phyloP scores from a whole-genome alignment of 2,113 vertebrate genomes.

The Chaetura pelagica region DNA sequence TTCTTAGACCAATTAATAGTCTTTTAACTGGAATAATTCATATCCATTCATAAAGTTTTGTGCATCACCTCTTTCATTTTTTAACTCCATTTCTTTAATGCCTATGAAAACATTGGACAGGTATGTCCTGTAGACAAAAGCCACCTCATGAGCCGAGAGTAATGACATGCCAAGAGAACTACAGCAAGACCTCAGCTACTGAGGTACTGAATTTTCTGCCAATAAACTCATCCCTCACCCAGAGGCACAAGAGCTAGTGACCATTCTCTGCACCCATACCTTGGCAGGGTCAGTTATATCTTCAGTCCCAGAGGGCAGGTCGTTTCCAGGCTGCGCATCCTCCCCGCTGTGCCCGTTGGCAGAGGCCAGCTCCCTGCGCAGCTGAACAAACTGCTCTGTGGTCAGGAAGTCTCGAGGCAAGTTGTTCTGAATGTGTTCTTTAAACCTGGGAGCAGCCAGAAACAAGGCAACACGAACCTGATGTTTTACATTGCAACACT shows the following conservation, averaged over 20 bases:
- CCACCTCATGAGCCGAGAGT: rapidly evolving
- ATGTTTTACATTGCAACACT: rapidly evolving
- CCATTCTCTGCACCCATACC: conserved; percentile 44
- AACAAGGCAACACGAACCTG: not conserved
- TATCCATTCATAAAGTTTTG: too few species aligned
- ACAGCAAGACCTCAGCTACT: not conserved
- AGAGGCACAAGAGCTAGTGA: rapidly evolving
- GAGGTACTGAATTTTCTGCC: rapidly evolving
- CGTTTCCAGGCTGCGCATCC: conserved; percentile 81
- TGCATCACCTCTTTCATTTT: rapidly evolving
- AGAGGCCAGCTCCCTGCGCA: conserved; percentile 90
- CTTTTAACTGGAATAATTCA: not conserved
- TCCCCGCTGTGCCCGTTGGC: conserved; percentile 81
- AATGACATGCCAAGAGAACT: rapidly evolving
- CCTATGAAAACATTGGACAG: not conserved
- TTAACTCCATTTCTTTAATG: not conserved
- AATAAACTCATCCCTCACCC: not conserved
- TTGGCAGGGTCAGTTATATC: conserved; percentile 95
- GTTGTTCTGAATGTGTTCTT: conserved; percentile 94
- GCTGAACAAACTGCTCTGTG: conserved; percentile 91
- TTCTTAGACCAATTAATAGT: not conserved
- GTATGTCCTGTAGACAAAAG: not conserved
- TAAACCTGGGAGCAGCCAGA: conserved; percentile 83
- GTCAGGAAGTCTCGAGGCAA: conserved; percentile 92
- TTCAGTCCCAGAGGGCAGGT: conserved; percentile 89